Evolutionary conservation across 2,797 vertebrate species (phyloP).

Genomic region (Lutjanus argentimaculatus): DNA sequence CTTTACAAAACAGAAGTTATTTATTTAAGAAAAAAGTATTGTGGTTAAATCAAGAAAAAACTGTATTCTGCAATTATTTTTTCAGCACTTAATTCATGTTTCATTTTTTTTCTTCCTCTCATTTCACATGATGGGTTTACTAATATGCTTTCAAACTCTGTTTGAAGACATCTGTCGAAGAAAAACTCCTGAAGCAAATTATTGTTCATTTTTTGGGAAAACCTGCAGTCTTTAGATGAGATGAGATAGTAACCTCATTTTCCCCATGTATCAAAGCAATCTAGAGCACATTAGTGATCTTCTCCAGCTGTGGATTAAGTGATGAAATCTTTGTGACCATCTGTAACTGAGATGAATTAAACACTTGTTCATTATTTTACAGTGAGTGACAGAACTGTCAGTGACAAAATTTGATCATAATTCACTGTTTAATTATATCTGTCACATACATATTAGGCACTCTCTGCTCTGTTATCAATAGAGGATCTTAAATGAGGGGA

Average conservation of each 20-base stretch:
- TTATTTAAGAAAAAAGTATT: slow-evolving; percentile 99
- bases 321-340: slow-evolving; percentile 72
- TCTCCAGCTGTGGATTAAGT: slow-evolving; percentile 70
- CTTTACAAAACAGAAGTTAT: slow-evolving; percentile 99
- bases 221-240: slow-evolving; percentile 57
- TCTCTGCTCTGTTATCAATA: slow-evolving; percentile 57
- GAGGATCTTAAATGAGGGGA: slow-evolving; percentile 46
- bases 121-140: slow-evolving; percentile 87
- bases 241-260: slow-evolving; percentile 64
- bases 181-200: slow-evolving; percentile 55
- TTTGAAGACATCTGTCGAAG: slow-evolving; percentile 85
- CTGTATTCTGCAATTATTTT: slow-evolving; percentile 95
- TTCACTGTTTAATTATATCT: slow-evolving; percentile 67
- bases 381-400: slow-evolving; percentile 67
- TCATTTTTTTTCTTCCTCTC: slow-evolving; percentile 65
- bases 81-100: slow-evolving; percentile 90
- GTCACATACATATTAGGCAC: slow-evolving; percentile 61
- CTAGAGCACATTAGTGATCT: slow-evolving; percentile 69
- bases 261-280: slow-evolving; percentile 65
- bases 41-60: slow-evolving; percentile 98
- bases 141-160: slow-evolving; percentile 90
- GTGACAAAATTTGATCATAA: slow-evolving; percentile 64
- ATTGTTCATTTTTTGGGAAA: slow-evolving; percentile 55
- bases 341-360: slow-evolving; percentile 71
- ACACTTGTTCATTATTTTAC: slow-evolving; percentile 70